Evolutionary conservation across 2,113 vertebrate genomes (phyloP).

Genomic region (Petromus typicus): DNA sequence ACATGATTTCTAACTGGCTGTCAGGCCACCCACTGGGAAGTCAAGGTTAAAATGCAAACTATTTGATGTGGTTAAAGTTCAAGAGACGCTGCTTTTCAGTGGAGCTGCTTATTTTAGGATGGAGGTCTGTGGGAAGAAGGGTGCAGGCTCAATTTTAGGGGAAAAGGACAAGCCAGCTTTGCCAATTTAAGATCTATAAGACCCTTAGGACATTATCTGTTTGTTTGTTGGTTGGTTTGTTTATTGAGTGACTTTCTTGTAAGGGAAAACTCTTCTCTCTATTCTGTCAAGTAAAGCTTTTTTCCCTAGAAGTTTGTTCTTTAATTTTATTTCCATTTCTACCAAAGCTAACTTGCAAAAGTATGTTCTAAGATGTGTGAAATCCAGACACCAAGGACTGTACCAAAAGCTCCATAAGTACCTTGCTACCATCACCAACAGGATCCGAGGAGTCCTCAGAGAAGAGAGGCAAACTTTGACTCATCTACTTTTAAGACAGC

Average conservation of each 20-base stretch:
- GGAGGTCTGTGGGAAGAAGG: background rate
- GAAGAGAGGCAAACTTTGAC: background rate
- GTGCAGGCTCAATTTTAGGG: background rate
- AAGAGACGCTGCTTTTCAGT: no score
- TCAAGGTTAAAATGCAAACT: background rate
- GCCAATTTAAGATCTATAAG: background rate
- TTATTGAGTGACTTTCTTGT: background rate
- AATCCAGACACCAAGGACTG: background rate
- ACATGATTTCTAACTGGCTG: background rate
- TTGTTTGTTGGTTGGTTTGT: background rate
- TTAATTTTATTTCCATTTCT: background rate
- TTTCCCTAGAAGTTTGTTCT: background rate
- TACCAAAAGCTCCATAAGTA: background rate
- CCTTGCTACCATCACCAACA: background rate
- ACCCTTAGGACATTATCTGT: background rate
- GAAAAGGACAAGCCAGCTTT: background rate
- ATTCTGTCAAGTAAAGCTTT: background rate
- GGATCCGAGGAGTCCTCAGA: background rate
- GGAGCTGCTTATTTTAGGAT: background rate
- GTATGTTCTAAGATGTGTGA: background rate
- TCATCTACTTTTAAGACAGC: background rate
- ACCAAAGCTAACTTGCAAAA: background rate
- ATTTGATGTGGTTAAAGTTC: background rate
- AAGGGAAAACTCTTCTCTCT: background rate
- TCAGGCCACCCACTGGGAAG: background rate